Evolutionary conservation across 2,888 invertebrate genomes (phyloP).

Genomic region (Blastobasis adustella): DNA sequence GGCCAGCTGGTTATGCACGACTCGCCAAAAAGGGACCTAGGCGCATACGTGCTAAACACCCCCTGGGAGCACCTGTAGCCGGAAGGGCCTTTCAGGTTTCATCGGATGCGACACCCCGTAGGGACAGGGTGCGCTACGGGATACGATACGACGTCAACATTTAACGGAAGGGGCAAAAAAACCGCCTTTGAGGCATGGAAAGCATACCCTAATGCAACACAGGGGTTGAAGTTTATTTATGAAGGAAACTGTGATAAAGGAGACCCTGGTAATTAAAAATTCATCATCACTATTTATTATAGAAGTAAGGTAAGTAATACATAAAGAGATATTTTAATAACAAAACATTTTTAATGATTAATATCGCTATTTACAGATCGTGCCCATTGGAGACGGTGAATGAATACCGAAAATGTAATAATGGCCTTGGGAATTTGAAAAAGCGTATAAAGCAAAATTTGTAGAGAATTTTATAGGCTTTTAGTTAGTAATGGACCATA

Average conservation of each 20-base stretch:
- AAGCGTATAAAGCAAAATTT: no score
- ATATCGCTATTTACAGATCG: not conserved
- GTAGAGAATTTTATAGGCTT: no score
- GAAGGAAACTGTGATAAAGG: not conserved
- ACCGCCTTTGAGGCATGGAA: no score
- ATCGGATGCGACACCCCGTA: no score
- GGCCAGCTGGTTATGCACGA: no score
- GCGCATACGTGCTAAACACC: no score
- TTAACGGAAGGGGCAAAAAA: not conserved
- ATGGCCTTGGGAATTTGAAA: no score
- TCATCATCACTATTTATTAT: not conserved
- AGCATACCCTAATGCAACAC: not conserved
- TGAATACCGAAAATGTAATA: no score
- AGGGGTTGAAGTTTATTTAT: not conserved
- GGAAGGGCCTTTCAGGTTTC: no score
- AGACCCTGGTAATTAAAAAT: not conserved
- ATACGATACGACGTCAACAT: not conserved
- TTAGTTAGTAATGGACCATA: not conserved
- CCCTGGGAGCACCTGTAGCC: no score
- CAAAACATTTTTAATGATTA: not conserved
- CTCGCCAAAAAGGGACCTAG: no score
- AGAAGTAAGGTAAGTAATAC: not conserved
- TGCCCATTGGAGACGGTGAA: no score
- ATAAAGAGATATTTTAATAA: not conserved
- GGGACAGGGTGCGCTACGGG: not conserved